Evolutionary conservation across 2,888 invertebrate genomes (phyloP).

Genomic region (Trichogramma dendrolimi): DNA sequence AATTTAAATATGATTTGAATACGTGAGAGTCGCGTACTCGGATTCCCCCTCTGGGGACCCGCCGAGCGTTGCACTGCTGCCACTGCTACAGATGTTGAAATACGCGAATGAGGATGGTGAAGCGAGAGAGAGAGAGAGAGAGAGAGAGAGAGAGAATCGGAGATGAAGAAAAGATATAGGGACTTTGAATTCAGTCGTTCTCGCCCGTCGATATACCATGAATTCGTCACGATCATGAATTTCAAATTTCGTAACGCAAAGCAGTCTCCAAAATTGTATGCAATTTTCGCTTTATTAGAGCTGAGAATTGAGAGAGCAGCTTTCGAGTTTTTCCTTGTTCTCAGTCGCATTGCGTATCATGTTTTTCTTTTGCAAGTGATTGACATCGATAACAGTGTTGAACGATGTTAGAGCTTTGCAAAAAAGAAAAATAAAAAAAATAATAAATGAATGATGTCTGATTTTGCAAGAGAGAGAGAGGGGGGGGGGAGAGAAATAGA

Average conservation of each 20-base stretch:
- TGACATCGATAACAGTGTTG: slow-evolving; percentile 9
- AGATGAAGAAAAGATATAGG: too few relatives aligned
- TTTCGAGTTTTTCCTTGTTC: slow-evolving; percentile 8
- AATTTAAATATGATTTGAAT: slow-evolving; percentile 21
- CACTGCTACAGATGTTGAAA: too few relatives aligned
- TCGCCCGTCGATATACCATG: slow-evolving; percentile 3
- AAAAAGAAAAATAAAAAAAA: neutral
- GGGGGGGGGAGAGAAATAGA: neutral
- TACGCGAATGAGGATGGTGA: neutral
- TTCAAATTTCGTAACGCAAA: slow-evolving; percentile 19
- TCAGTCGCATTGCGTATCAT: neutral
- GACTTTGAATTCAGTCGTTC: too few relatives aligned
- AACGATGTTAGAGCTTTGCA: neutral
- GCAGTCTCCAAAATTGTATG: neutral
- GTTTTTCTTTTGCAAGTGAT: slow-evolving; percentile 2
- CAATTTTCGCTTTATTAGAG: neutral
- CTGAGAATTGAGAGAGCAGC: slow-evolving; percentile 10
- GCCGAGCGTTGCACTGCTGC: too few relatives aligned
- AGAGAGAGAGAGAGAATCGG: slow-evolving; percentile 9
- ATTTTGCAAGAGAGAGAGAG: neutral
- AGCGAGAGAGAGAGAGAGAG: neutral
- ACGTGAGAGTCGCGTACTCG: slow-evolving; percentile 15
- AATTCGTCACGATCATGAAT: slow-evolving; percentile 23
- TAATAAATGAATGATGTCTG: neutral
- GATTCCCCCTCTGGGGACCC: neutral